phyloP scores from a whole-genome alignment of 2,888 invertebrate genomes.

The Allophyes oxyacanthae region DNA sequence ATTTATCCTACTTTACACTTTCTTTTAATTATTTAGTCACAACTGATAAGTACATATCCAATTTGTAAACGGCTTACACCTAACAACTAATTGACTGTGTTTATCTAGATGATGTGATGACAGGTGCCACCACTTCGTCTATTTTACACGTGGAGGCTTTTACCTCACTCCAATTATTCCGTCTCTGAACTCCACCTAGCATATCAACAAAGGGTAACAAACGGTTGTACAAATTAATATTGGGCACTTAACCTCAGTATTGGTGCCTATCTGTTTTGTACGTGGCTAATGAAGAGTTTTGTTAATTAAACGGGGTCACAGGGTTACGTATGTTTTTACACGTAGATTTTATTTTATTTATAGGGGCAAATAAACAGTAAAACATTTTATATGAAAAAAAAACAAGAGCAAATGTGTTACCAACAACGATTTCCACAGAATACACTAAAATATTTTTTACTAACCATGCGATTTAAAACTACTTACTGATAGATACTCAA shows the following conservation, averaged over 20 bases:
- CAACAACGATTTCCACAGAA: too few species aligned
- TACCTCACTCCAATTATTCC: constrained; percentile 48
- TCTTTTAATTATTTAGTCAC: neutral
- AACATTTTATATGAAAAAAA: too few species aligned
- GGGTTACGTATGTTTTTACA: constrained; percentile 1
- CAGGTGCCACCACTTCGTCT: constrained; percentile 34
- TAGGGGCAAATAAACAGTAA: too few species aligned
- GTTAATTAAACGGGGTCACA: constrained; percentile 41
- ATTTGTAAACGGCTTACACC: neutral
- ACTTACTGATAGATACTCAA: too few species aligned
- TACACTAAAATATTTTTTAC: too few species aligned
- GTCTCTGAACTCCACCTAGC: constrained; percentile 29
- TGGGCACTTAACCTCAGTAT: constrained; percentile 46
- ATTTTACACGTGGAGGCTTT: constrained; percentile 19
- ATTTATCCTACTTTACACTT: too few species aligned
- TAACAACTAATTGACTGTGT: neutral
- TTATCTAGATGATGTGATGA: constrained; percentile 15
- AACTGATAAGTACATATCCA: neutral
- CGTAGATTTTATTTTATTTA: too few species aligned
- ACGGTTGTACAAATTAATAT: constrained; percentile 49
- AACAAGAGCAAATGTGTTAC: too few species aligned
- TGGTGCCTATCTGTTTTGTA: constrained; percentile 33
- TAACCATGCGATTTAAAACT: too few species aligned
- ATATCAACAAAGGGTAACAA: constrained; percentile 50
- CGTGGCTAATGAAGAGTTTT: constrained; percentile 44